A percentile compares a stretch with the other conserved stretches of the same genome.
Conservation (phyloP, 2,113 vertebrate species). For the Melanotaenia duboulayi region DNA sequence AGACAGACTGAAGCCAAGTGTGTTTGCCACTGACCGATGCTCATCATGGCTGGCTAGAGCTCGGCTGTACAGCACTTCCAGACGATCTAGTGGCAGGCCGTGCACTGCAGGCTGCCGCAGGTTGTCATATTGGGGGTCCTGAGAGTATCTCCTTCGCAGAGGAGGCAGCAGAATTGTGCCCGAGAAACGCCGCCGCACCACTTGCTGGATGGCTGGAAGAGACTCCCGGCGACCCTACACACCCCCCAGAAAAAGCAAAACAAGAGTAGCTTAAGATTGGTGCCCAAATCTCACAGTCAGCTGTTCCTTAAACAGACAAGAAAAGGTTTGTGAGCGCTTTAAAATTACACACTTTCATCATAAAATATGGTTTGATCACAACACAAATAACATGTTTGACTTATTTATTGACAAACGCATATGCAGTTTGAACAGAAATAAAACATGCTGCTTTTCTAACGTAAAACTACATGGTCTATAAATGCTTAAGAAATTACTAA, state of each 20-base stretch:
- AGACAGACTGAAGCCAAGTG: background rate
- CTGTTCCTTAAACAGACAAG: too few species aligned
- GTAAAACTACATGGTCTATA: too few species aligned
- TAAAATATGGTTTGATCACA: too few species aligned
- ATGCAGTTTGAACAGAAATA: too few species aligned
- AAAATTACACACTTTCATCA: background rate
- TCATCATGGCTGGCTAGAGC: constrained; percentile 81
- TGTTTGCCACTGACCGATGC: constrained; percentile 64
- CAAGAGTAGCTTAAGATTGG: background rate
- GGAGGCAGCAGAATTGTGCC: constrained; percentile 84
- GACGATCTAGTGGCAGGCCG: constrained; percentile 61
- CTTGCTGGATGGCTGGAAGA: constrained; percentile 52
- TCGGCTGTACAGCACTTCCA: constrained; percentile 73
- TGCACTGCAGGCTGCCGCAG: constrained; percentile 4
- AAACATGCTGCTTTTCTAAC: too few species aligned
- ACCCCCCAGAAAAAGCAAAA: background rate
- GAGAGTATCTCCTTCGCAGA: constrained; percentile 74
- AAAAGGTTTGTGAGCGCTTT: background rate
- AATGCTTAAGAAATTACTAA: too few species aligned
- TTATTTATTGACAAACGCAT: too few species aligned
- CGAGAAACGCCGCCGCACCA: constrained; percentile 84
- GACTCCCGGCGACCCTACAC: constrained; percentile 66
- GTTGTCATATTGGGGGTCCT: constrained; percentile 64
- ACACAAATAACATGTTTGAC: background rate
- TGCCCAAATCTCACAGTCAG: too few species aligned